Base-by-base conservation (phyloP, 2,797 vertebrate species). In the Halcyon badia region DNA sequence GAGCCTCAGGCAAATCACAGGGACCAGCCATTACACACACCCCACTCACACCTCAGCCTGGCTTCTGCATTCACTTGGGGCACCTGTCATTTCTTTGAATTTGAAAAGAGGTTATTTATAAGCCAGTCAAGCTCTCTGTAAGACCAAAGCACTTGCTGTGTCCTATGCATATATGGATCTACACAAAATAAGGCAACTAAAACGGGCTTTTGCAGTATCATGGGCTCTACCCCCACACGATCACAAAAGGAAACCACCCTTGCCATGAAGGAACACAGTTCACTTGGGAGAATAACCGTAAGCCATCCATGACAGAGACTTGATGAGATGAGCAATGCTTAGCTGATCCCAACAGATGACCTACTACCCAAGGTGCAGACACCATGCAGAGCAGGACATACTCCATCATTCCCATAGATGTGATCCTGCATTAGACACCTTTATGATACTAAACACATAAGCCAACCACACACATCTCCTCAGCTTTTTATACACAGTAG, bases 281-380 rank as follows among this genome's bases (percentile, higher is more conserved):
- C 4, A 1, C 20, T 25, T 0, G 1, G 26, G 37, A 33, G 42
- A n/a, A 22, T 5, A n/a, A 25, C 48, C 31, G 22, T 1, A 1
- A 41, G 22, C 10, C 44, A 31, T n/a, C 56, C 22, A 6, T 7
- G 25, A 28, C 14, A 61, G 13, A 14, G 13, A 14, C 9, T 25
- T 4, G 18, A 20, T 26, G 11, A 48, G 31, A 30, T 31, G 15
- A 77, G 54, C 42, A 16, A 21, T 6, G 44, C 70, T 24, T 7
- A 7, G 10, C 49, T 15, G 18, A 56, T 9, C 31, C 57, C 33
- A 81, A 10, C 8, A 18, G 62, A 19, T 4, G 12, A 42, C 15
- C 28, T 39, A 19, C 42, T 37, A 35, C 19, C 30, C 37, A 37
- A 24, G 8, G 37, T 10, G 4, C 31, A n/a, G 42, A 3, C 31